phyloP scores from a whole-genome alignment of 2,888 invertebrate genomes.

The Psylliodes chrysocephalus region DNA sequence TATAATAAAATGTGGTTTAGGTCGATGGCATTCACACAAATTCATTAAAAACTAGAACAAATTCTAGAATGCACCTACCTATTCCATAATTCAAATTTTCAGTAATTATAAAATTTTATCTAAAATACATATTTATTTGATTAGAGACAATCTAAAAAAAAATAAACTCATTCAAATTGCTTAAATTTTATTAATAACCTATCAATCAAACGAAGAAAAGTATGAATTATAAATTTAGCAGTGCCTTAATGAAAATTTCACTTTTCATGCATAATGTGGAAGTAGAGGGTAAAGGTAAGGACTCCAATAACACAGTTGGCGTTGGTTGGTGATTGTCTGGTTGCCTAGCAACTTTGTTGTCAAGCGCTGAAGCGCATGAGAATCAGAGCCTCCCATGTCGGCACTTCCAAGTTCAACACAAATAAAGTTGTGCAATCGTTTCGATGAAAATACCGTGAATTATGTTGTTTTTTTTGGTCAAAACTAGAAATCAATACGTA shows the following conservation, averaged over 20 bases:
- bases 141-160: too few relatives aligned
- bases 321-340: slow-evolving; percentile 40
- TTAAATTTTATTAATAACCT: too few relatives aligned
- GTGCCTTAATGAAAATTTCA: slow-evolving; percentile 6
- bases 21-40: too few relatives aligned
- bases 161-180: too few relatives aligned
- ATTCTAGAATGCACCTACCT: too few relatives aligned
- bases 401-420: slow-evolving; percentile 38
- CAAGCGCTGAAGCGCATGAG: slow-evolving; percentile 57
- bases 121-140: too few relatives aligned
- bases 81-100: too few relatives aligned
- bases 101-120: too few relatives aligned
- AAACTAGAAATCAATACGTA: not conserved
- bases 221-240: not conserved
- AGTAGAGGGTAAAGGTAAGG: slow-evolving; percentile 20
- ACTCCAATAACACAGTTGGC: slow-evolving; percentile 20
- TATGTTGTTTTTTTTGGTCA: slow-evolving; percentile 2
- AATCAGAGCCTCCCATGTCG: slow-evolving; percentile 44
- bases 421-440: slow-evolving; percentile 43
- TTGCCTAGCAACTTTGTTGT: slow-evolving; percentile 62
- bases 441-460: slow-evolving; percentile 24
- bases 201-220: too few relatives aligned
- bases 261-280: slow-evolving; percentile 3
- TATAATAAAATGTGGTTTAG: too few relatives aligned
- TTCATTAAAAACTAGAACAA: too few relatives aligned